Conservation (phyloP, 2,113 vertebrate species). For the Pluvianellus socialis region DNA sequence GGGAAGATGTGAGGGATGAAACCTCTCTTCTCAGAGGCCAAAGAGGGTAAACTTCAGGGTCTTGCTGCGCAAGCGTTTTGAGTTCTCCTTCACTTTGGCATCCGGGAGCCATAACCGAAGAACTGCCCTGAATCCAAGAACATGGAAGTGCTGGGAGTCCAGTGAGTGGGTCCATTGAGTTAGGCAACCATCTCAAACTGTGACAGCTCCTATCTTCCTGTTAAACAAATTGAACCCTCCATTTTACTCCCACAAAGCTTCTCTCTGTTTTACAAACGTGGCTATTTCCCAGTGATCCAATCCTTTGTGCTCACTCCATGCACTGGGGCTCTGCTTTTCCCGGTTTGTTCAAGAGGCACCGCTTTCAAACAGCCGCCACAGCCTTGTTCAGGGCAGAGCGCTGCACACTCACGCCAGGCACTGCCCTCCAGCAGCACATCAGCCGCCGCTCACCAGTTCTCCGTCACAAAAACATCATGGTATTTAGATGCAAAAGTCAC, state of each 20-base stretch:
- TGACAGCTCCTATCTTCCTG: neutral
- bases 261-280: neutral
- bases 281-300: neutral
- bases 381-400: neutral
- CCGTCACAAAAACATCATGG: neutral
- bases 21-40: neutral
- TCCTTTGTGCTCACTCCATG: neutral
- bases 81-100: neutral
- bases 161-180: neutral
- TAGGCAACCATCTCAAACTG: neutral
- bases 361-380: neutral
- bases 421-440: neutral
- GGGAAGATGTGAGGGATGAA: neutral
- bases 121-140: neutral
- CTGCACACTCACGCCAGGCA: neutral
- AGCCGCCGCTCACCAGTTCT: neutral
- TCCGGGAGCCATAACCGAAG: neutral
- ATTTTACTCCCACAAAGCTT: neutral
- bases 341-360: neutral
- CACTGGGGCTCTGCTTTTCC: neutral
- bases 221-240: neutral
- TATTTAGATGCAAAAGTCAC: neutral
- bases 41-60: neutral
- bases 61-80: neutral
- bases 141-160: neutral